Conservation (phyloP, 23 tunicate species). For the Ciona savignyi region DNA sequence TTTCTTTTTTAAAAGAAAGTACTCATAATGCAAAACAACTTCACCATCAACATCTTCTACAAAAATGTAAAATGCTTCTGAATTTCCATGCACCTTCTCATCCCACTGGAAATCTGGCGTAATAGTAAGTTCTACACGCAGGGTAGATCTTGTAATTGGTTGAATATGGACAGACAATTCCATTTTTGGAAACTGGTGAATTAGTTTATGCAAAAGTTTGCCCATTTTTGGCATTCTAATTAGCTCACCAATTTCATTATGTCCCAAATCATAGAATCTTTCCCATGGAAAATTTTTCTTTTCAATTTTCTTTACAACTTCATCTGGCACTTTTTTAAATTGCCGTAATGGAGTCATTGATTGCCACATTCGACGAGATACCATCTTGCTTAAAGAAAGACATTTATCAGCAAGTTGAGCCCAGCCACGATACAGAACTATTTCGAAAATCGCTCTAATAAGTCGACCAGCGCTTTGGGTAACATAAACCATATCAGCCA, state of each 20-base stretch:
- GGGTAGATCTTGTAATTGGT: constrained; percentile 92
- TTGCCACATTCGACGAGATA: constrained; percentile 94
- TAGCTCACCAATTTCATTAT: constrained; percentile 94
- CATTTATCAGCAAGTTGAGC: constrained; percentile 97
- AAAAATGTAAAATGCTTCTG: constrained; percentile 91
- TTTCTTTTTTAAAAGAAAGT: constrained; percentile 78
- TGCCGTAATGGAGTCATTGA: constrained; percentile 97
- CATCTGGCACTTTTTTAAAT: constrained; percentile 93
- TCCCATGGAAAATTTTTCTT: constrained; percentile 98
- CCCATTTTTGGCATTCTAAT: constrained; percentile 95
- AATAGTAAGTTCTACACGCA: constrained; percentile 90
- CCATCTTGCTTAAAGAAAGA: constrained; percentile 86
- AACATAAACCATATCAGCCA: constrained; percentile 98
- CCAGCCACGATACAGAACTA: constrained; percentile 95
- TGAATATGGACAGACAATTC: constrained; percentile 95
- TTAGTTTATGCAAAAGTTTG: constrained; percentile 67
- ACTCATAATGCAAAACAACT: constrained; percentile 94
- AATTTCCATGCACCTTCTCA: constrained; percentile 75
- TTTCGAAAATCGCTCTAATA: constrained; percentile 94
- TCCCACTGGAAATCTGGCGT: constrained; percentile 99
- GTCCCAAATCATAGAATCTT: constrained; percentile 89
- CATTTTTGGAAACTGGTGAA: constrained; percentile 98
- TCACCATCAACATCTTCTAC: constrained; percentile 99
- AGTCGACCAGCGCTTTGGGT: constrained; percentile 97
- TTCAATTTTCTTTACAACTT: constrained; percentile 84